phyloP scores from a whole-genome alignment of 2,888 invertebrate species.

The Eupeodes latifasciatus region DNA sequence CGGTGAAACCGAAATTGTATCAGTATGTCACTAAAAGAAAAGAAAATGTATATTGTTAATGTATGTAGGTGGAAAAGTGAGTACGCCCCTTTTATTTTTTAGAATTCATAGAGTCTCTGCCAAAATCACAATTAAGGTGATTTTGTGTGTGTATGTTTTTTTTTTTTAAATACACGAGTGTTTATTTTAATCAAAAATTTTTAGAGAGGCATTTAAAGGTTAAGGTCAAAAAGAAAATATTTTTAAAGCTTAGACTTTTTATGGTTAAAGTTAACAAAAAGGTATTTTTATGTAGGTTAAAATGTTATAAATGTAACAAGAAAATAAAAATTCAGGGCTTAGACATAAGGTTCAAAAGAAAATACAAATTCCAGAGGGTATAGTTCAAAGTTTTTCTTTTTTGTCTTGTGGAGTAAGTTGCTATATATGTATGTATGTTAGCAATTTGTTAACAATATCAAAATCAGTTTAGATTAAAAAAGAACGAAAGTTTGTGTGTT shows the following conservation, averaged over 20 bases:
- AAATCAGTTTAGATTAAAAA: no score
- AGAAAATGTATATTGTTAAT: background rate
- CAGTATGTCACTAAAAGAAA: background rate
- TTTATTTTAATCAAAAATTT: background rate
- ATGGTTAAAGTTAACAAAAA: background rate
- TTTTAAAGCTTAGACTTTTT: background rate
- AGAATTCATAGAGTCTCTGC: slow-evolving; percentile 1
- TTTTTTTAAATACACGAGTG: background rate
- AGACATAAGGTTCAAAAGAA: no score
- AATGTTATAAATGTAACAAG: no score
- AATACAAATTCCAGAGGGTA: no score
- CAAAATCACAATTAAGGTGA: background rate
- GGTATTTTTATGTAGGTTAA: background rate
- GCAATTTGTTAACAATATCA: no score
- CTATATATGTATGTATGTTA: no score
- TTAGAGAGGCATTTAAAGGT: background rate
- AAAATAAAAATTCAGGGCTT: no score
- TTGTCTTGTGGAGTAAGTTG: no score
- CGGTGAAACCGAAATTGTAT: background rate
- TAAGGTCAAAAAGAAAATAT: background rate
- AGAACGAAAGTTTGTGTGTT: no score
- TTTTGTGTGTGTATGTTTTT: background rate
- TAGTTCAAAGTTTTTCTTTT: no score
- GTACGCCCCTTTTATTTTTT: background rate
- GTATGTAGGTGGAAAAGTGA: background rate